Evolutionary conservation across 1,140 invertebrate species (phyloP).

Genomic region (Drosophila kohkoa): DNA sequence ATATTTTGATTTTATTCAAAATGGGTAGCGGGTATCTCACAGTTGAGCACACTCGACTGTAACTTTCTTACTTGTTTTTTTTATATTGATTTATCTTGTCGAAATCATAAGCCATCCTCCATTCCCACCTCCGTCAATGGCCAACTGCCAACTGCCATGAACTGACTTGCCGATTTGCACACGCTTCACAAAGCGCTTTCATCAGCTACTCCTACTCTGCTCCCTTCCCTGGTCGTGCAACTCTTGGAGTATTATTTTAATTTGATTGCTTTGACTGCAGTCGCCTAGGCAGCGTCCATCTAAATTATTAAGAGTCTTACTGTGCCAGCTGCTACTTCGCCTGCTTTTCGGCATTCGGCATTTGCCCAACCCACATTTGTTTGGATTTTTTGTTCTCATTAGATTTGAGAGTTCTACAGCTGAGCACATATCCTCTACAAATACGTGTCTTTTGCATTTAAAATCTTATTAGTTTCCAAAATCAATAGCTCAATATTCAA

Average conservation of each 20-base stretch:
- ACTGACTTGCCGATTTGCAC: conserved; percentile 62
- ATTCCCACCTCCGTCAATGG: not conserved
- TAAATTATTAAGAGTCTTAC: conserved; percentile 57
- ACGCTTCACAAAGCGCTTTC: conserved; percentile 65
- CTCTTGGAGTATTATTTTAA: conserved; percentile 57
- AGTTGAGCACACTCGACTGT: no score
- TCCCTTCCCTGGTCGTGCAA: not conserved
- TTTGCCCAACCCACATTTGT: not conserved
- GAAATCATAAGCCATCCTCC: conserved; percentile 67
- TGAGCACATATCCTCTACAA: not conserved
- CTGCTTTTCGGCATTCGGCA: not conserved
- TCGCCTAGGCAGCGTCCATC: conserved; percentile 59
- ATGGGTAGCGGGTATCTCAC: no score
- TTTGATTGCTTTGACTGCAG: conserved; percentile 70
- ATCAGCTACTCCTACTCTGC: conserved; percentile 32
- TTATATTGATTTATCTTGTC: conserved; percentile 73
- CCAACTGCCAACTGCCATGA: not conserved
- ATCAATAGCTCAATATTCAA: conserved; percentile 9
- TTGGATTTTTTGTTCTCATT: conserved; percentile 4
- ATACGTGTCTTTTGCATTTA: not conserved
- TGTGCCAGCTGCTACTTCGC: conserved; percentile 3
- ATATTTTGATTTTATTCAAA: no score
- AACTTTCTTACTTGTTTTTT: conserved; percentile 30
- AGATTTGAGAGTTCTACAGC: not conserved
- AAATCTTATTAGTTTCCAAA: not conserved